phyloP scores from a whole-genome alignment of 1,140 invertebrate genomes.

The Apis mellifera region Amel_HAv3.1 CM009939.2:4754001-4754500 shows the following conservation, averaged over 20 bases:
- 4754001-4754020: neutral
- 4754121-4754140: slow-evolving; percentile 8
- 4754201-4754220: too few species aligned
- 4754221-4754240: neutral
- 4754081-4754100: slow-evolving; percentile 26
- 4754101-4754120: slow-evolving; percentile 22
- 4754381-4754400: neutral
- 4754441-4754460: neutral
- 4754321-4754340: neutral
- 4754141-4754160: neutral
- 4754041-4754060: slow-evolving; percentile 17
- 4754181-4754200: too few species aligned
- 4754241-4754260: too few species aligned
- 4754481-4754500: too few species aligned
- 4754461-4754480: neutral
- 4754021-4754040: neutral
- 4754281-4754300: neutral
- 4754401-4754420: neutral
- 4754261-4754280: neutral
- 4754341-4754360: neutral
- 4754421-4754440: neutral
- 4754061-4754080: slow-evolving; percentile 23
- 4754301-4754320: neutral
- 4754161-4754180: neutral
- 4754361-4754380: neutral